Evolutionary conservation across 2,888 invertebrate genomes (phyloP).

Genomic region (Sepiola atlantica): DNA sequence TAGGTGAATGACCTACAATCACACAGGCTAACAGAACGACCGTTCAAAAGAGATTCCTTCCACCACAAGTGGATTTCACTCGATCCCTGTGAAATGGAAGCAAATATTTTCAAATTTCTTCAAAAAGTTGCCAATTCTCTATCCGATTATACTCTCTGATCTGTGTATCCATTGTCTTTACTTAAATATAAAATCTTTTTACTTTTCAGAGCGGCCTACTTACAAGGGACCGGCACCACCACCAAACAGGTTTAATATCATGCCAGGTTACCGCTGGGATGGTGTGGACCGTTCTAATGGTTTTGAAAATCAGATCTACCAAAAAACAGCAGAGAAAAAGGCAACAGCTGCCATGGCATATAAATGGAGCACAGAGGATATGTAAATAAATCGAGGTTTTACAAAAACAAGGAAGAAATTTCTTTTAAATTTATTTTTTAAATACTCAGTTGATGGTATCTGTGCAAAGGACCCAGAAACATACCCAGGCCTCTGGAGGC

Average conservation of each 20-base stretch:
- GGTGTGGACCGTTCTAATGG: conserved; percentile 98
- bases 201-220: conserved; percentile 72
- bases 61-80: too few relatives aligned
- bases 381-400: conserved; percentile 79
- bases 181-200: not conserved
- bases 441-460: not conserved
- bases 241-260: conserved; percentile 92
- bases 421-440: not conserved
- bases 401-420: not conserved
- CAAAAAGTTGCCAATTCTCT: too few relatives aligned
- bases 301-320: conserved; percentile 91
- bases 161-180: not conserved
- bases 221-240: conserved; percentile 88
- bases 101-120: too few relatives aligned
- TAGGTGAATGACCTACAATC: too few relatives aligned
- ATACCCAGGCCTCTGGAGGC: not conserved
- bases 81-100: too few relatives aligned
- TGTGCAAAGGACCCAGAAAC: not conserved
- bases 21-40: too few relatives aligned
- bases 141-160: not conserved
- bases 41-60: too few relatives aligned
- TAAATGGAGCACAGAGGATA: conserved; percentile 95
- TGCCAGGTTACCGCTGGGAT: conserved; percentile 97
- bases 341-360: conserved; percentile 90
- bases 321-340: conserved; percentile 74